Evolutionary conservation across 2,113 vertebrate genomes (phyloP), one percentile per base, ranked within the genome.

Genomic region (Parus major): DNA sequence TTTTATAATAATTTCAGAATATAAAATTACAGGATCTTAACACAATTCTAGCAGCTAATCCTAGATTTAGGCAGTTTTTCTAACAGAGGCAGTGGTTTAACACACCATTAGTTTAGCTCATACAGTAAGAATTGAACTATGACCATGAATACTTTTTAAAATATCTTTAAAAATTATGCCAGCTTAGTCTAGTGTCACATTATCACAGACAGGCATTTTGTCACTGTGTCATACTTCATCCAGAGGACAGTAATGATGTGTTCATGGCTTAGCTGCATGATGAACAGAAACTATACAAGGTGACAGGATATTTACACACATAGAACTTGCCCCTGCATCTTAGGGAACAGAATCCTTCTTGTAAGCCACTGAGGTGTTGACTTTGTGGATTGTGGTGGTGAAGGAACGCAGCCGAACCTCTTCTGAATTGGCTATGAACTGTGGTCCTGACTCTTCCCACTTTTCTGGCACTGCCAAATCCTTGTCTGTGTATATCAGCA

Each of bases 401-500:
- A 99, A 99, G 42, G 99, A 99, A 19, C 99, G 98, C 36, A 99
- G 97, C 22, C 98, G 98, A 52, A 99, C 99, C 93, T 99, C 99
- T 96, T 99, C 99, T 0, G 99, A 99, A 50, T 99, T 99, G 95
- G 98, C 80, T 42, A 99, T 98, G 64, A 99, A 99, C 80, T 99
- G 98, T 5, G 99, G 99, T 15, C 99, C 99, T 0, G 99, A 99
- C 93, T 99, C 99, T 65, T 99, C 99, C 99, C 99, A 99, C 95
- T 99, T 99, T 2, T 99, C 99, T 28, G 99, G 99, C 47, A 99
- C 98, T 73, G 95, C 97, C 92, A 99, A 77, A 64, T 99, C 98
- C 96, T 99, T 99, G 95, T 99, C 99, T 0, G 99, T 99, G 92
- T 99, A 99, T 86, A 99, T 98, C 70, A 99, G 98, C 72, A 99